These are phyloP conservation scores for Australoheros facetus DNA, from an alignment of 2,797 vertebrate species.

Conservation along the genomic window DNA sequence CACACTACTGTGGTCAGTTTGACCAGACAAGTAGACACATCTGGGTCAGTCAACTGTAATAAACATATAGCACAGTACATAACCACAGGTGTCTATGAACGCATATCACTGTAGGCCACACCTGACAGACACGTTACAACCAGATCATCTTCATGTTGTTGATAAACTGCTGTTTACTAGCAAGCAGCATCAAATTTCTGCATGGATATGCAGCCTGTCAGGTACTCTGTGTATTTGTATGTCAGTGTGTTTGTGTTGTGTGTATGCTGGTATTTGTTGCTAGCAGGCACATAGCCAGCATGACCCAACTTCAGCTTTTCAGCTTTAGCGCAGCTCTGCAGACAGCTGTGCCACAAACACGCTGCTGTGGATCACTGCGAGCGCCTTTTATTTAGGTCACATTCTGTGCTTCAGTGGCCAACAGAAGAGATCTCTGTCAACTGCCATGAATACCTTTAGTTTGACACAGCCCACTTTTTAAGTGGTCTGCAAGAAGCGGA, in stretches of 20 bases:
- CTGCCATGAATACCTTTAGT: conserved; percentile 73
- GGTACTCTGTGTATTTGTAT: conserved; percentile 48
- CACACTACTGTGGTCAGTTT: conserved; percentile 7
- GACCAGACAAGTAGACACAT: conserved; percentile 51
- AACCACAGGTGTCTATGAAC: conserved; percentile 48
- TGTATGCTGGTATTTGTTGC: conserved; percentile 29
- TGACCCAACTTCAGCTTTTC: conserved; percentile 74
- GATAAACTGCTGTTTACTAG: conserved; percentile 52
- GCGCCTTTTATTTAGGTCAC: conserved; percentile 79
- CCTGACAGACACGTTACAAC: conserved; percentile 41
- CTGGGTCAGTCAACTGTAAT: conserved; percentile 48
- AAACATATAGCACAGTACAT: conserved; percentile 33
- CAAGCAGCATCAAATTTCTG: conserved; percentile 44
- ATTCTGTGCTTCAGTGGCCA: conserved; percentile 69
- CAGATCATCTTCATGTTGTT: conserved; percentile 35
- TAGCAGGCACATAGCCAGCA: conserved; percentile 61
- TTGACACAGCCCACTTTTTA: conserved; percentile 59
- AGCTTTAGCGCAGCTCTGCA: conserved; percentile 69
- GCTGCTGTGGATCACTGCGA: conserved; percentile 67
- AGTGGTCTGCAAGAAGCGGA: conserved; percentile 51
- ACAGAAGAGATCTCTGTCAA: conserved; percentile 74
- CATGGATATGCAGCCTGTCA: conserved; percentile 47
- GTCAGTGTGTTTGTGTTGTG: conserved; percentile 7
- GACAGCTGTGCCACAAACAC: conserved; percentile 77
- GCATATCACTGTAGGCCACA: conserved; percentile 22